These are phyloP conservation scores for Saturnia japonica DNA, from an alignment of 2,888 invertebrate genomes.

Conservation along the genomic window DNA sequence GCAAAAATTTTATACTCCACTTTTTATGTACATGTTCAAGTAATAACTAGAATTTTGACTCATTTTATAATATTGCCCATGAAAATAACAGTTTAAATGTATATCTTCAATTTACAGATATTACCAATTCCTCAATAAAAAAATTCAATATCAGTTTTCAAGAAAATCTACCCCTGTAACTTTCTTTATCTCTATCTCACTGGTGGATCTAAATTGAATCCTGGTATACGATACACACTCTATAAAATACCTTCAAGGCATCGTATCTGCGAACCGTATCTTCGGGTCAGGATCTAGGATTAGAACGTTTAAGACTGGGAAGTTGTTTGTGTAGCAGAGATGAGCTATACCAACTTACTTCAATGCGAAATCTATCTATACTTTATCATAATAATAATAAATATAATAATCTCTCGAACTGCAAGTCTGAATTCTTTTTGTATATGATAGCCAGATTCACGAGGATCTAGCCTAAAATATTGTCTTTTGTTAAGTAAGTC, in stretches of 20 bases:
- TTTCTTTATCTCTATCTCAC: constrained; percentile 51
- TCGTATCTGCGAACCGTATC: constrained; percentile 40
- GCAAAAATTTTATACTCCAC: neutral
- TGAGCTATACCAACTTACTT: constrained; percentile 4
- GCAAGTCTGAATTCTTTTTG: no score
- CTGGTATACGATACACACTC: constrained; percentile 61
- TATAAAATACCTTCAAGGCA: constrained; percentile 57
- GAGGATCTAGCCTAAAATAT: no score
- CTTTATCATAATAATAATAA: no score
- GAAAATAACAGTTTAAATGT: no score
- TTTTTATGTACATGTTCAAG: neutral
- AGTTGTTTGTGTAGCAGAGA: constrained; percentile 11
- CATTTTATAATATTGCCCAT: no score
- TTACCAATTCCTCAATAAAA: no score
- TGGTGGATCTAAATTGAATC: constrained; percentile 78
- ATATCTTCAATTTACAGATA: no score
- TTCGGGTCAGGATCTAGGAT: constrained; percentile 37
- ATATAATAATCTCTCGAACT: no score
- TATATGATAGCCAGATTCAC: no score
- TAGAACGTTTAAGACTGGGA: constrained; percentile 35
- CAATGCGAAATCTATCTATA: neutral
- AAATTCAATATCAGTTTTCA: constrained; percentile 3
- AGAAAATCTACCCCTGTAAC: constrained; percentile 16
- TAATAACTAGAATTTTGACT: neutral
- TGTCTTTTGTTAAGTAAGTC: no score